phyloP scores from a whole-genome alignment of 2,797 vertebrate genomes.

The Peromyscus nudipes region DNA sequence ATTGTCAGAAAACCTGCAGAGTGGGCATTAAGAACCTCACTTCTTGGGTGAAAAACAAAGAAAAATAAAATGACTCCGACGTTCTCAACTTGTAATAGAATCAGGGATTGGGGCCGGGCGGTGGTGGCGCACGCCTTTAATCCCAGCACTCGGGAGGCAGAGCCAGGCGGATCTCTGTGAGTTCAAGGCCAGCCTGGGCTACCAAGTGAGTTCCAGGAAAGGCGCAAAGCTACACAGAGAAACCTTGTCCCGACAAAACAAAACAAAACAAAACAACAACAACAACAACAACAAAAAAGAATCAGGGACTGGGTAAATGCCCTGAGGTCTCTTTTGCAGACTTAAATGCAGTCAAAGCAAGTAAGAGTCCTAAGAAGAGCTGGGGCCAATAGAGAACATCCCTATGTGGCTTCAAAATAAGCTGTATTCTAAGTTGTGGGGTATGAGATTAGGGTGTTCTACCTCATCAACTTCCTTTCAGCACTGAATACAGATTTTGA shows the following conservation, averaged over 20 bases:
- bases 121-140: no score
- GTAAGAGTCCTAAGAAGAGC: background rate
- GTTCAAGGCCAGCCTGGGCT: no score
- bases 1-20: slow-evolving; percentile 16
- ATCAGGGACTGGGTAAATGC: background rate
- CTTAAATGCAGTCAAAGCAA: slow-evolving; percentile 7
- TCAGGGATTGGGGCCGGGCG: background rate
- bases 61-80: slow-evolving; percentile 45
- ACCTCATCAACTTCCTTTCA: background rate
- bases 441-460: background rate
- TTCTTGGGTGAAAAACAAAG: slow-evolving; percentile 52
- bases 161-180: no score
- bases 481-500: background rate
- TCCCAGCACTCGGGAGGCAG: no score
- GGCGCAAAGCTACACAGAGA: no score
- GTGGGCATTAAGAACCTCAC: background rate
- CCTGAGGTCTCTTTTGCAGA: background rate
- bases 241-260: no score
- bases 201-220: no score
- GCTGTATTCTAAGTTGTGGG: background rate
- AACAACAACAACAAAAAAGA: background rate
- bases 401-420: background rate
- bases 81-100: background rate
- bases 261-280: no score
- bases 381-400: background rate